A percentile compares a stretch with the other conserved stretches of the same genome.
phyloP scores from a whole-genome alignment of 1,140 invertebrate species.

The Tenebrio molitor region DNA sequence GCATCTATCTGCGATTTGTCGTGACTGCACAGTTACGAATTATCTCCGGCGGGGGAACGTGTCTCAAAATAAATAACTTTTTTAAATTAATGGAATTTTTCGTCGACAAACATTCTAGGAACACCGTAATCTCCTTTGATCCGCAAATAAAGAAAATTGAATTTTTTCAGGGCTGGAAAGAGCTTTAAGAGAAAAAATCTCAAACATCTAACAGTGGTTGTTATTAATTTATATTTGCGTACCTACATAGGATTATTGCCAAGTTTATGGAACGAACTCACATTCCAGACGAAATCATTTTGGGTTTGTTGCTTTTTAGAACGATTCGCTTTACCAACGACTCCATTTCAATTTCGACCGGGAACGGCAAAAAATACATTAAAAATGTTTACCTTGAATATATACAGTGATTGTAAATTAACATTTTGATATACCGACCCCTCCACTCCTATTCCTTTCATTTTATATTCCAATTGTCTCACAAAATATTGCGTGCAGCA shows the following conservation, averaged over 20 bases:
- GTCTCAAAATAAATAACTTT: slow-evolving; percentile 27
- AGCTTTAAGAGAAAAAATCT: slow-evolving; percentile 29
- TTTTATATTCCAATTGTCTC: background rate
- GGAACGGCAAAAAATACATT: background rate
- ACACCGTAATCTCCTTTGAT: slow-evolving; percentile 40
- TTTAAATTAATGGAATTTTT: slow-evolving; percentile 32
- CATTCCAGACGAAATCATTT: slow-evolving; percentile 6
- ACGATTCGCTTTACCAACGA: background rate
- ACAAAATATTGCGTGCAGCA: slow-evolving; percentile 10
- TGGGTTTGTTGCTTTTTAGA: background rate
- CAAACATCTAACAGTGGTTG: slow-evolving; percentile 31
- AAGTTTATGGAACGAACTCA: slow-evolving; percentile 8
- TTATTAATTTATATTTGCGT: slow-evolving; percentile 35
- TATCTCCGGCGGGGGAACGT: background rate
- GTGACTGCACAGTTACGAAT: slow-evolving; percentile 12
- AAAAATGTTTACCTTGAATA: slow-evolving; percentile 3
- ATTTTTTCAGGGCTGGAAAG: slow-evolving; percentile 21
- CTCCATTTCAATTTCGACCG: slow-evolving; percentile 7
- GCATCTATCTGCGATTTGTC: too few relatives aligned
- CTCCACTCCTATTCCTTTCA: too few relatives aligned
- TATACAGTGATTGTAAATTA: background rate
- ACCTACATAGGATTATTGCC: slow-evolving; percentile 20
- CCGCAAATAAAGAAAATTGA: slow-evolving; percentile 37
- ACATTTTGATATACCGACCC: too few relatives aligned
- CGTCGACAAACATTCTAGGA: slow-evolving; percentile 21